A percentile compares a stretch with the other conserved stretches of the same genome.
phyloP scores from a whole-genome alignment of 64 coral and sea anemone genomes.

The Montipora foliosa region DNA sequence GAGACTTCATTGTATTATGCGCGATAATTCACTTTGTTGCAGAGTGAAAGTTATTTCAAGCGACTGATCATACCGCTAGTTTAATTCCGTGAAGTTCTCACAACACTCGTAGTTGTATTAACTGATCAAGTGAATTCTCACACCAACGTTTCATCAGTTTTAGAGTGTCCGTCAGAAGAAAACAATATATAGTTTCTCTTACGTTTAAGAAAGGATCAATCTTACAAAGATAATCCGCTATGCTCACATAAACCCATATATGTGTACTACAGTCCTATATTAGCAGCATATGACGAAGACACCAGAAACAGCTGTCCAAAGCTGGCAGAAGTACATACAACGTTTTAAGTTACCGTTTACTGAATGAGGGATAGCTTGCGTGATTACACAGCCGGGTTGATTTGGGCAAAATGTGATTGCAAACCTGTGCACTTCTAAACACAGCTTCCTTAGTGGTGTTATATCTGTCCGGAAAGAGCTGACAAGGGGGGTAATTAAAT shows the following conservation, averaged over 20 bases:
- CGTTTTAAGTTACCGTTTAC: not conserved
- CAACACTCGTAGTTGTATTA: no score
- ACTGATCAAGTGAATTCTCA: not conserved
- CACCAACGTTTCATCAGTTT: not conserved
- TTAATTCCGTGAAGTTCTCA: no score
- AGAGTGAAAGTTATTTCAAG: no score
- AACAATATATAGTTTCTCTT: not conserved
- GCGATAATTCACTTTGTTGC: no score
- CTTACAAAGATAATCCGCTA: not conserved
- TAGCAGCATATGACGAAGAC: not conserved
- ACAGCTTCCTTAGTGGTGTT: not conserved
- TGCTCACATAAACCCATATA: not conserved
- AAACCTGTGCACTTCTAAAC: not conserved
- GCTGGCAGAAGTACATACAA: not conserved
- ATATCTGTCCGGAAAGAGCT: conserved; percentile 17
- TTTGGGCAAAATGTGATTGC: not conserved
- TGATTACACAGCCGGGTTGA: not conserved
- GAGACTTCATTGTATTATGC: no score
- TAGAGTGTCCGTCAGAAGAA: not conserved
- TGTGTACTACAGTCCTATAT: not conserved
- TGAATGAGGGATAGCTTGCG: not conserved
- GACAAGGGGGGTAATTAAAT: not conserved
- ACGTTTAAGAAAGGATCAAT: not conserved
- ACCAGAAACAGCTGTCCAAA: not conserved
- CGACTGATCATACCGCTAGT: no score